Evolutionary conservation across 2,797 vertebrate species (phyloP), one percentile per base, ranked within the genome.

Genomic region (Coracias cyanogaster): DNA sequence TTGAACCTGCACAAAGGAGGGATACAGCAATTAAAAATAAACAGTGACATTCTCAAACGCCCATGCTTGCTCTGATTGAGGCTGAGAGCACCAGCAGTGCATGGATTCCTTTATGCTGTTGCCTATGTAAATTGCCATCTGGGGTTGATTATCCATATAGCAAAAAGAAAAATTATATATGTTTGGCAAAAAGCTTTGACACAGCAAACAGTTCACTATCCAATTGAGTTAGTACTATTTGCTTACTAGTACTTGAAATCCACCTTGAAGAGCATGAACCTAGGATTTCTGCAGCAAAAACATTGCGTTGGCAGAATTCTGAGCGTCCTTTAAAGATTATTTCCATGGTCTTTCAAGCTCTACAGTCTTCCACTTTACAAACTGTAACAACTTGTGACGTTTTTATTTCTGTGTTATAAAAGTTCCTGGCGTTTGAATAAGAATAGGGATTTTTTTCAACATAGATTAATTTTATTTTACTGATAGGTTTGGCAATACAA

Each of bases 1-100:
- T 87, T 98, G 98, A 98, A 98, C 98, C 97, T 94, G 93, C 95
- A 45, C 62, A 79, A 97, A 95, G 96, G 96, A 95, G 73, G 95
- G 96, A 97, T 97, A 96, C 57, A 95, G 96, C 97, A 96, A 97
- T 96, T 98, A 91, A 98, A 98, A 97, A 98, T 98, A 98, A 98
- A 98, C 97, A 98, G 94, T 96, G 94, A 86, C 94, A 92, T 98
- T 98, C 96, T 97, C 95, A 88, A 95, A 95, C 57, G 72, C 97
- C 93, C 65, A 25, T 94, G 88, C 93, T 95, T 84, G 93, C 92
- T 96, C 92, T 97, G 97, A 97, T 97, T 97, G 97, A 97, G 96
- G 83, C 79, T 90, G 95, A 71, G 97, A 91, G 95, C 87, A 90
- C 94, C 96, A 92, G 82, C 95, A 93, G 95, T 91, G 91, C 86